Evolutionary conservation across 2,888 invertebrate genomes (phyloP), one percentile per base, ranked within the genome.

Genomic region (Dendrolimus pini): DNA sequence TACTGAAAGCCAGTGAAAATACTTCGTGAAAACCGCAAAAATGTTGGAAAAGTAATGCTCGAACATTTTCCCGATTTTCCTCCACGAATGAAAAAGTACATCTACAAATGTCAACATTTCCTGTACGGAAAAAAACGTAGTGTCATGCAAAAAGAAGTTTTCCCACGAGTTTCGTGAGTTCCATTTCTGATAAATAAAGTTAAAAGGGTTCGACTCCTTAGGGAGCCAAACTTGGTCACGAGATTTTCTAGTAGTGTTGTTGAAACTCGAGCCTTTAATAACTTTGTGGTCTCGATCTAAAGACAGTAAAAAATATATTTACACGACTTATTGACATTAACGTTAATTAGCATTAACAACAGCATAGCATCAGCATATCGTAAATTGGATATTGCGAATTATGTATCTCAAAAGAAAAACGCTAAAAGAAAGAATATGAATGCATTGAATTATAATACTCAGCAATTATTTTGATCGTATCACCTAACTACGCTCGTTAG

Each of bases 151-250:
- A 83, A 75, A 71, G 76, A 65, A 65, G 70, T 73, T 63, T 67
- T 70, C 81, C 78, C 81, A 59, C 47, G 65, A 74, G 79, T 71
- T 64, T 58, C 66, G 58, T 57, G 63, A 74, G 79, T 81, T 77
- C 81, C 78, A 80, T 83, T 84, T 80, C 81, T 78, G 80, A 81
- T 81, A 79, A 83, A 80, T 77, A 77, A 80, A 82, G 77, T 82
- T 82, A 80, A 86, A 85, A 84, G 83, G 83, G 83, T 82, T 71
- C 64, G 61, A 53, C 60, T 68, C 74, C 78, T 71, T 66, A 52
- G 60, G 65, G 69, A 74, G 65, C 60, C 60, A 54, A 59, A 75
- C 66, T 76, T 71, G 72, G 72, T 69, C 63, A 68, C 67, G 68
- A 68, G 64, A 58, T 55, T 66, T 14, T 41, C 30, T 10, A 57